Conservation (phyloP, 2,113 vertebrate species). For the Bolborhynchus lineola region DNA sequence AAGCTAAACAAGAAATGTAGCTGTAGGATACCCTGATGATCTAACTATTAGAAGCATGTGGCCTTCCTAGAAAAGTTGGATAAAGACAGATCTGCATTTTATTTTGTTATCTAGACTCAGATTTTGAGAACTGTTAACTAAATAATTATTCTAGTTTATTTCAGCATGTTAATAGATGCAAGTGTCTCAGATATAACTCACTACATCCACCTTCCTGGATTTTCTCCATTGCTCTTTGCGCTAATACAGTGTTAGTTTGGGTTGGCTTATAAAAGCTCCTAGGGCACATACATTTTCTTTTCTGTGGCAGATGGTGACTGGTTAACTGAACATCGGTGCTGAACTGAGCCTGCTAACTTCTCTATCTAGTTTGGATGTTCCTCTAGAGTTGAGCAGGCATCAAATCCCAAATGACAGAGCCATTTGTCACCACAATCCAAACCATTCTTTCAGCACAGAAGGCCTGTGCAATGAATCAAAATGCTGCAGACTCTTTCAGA, state of each 20-base stretch:
- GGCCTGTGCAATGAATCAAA: neutral
- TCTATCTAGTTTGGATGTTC: neutral
- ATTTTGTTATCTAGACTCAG: neutral
- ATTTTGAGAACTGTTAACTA: neutral
- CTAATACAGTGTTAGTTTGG: neutral
- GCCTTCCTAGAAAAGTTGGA: neutral
- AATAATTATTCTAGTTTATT: neutral
- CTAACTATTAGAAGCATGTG: neutral
- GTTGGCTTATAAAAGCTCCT: neutral
- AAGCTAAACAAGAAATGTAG: neutral
- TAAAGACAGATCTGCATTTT: neutral
- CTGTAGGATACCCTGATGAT: neutral
- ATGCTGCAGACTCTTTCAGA: neutral
- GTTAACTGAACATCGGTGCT: neutral
- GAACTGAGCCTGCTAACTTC: neutral
- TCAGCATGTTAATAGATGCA: neutral
- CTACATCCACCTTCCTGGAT: neutral
- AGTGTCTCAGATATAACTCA: neutral
- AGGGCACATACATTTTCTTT: neutral
- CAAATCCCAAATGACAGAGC: neutral
- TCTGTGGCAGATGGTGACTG: neutral
- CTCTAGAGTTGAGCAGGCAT: neutral
- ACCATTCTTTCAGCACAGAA: neutral
- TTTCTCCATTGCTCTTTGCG: neutral
- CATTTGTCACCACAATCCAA: neutral